phyloP scores from a whole-genome alignment of 2,113 vertebrate genomes.

The Vulpes ferrilata region DNA sequence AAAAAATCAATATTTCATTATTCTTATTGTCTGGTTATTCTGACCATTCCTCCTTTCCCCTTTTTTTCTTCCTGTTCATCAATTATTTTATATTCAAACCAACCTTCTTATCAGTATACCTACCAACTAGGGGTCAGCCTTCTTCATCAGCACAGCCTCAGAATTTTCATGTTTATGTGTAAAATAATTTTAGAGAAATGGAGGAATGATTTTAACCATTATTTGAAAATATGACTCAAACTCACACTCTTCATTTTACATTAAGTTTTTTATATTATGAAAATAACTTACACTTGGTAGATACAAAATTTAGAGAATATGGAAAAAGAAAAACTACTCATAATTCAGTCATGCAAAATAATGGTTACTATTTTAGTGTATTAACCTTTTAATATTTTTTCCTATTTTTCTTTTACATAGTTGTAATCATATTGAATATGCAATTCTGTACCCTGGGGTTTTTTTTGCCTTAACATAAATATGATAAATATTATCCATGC shows the following conservation, averaged over 20 bases:
- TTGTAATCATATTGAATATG: neutral
- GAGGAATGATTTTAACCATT: slow-evolving; percentile 36
- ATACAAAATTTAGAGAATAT: slow-evolving; percentile 3
- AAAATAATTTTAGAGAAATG: neutral
- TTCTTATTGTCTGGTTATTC: neutral
- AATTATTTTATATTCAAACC: neutral
- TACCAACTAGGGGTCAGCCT: neutral
- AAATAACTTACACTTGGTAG: slow-evolving; percentile 5
- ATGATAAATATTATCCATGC: neutral
- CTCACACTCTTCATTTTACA: neutral
- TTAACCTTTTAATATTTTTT: neutral
- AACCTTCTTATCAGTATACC: neutral
- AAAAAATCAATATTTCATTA: neutral
- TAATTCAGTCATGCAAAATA: neutral
- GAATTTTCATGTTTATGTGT: neutral
- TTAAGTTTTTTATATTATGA: slow-evolving; percentile 29
- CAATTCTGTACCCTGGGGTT: neutral
- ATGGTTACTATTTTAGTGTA: neutral
- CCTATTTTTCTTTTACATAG: neutral
- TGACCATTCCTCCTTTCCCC: neutral
- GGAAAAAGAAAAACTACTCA: slow-evolving; percentile 12
- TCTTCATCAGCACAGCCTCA: neutral
- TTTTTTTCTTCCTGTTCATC: neutral
- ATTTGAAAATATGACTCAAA: slow-evolving; percentile 55
- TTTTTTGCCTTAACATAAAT: neutral